A percentile compares a stretch with the other conserved stretches of the same genome.
phyloP scores from a whole-genome alignment of 2,113 vertebrate genomes.

The Entelurus aequoreus region DNA sequence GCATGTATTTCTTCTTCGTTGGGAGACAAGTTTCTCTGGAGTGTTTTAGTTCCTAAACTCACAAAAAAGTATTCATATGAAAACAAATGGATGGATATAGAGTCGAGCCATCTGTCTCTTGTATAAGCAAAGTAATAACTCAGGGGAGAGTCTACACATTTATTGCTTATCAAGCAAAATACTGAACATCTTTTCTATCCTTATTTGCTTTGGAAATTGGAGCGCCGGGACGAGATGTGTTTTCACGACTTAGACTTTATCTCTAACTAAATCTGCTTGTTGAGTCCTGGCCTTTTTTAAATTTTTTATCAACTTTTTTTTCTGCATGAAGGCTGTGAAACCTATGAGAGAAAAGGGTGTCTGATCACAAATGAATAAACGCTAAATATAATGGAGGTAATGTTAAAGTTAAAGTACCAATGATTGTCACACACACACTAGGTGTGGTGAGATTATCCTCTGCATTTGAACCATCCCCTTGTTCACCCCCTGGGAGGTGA shows the following conservation, averaged over 20 bases:
- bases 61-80: not conserved
- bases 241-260: slow-evolving; percentile 18
- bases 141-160: not conserved
- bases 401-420: too few relatives aligned
- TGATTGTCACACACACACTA: too few relatives aligned
- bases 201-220: slow-evolving; percentile 14
- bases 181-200: slow-evolving; percentile 1
- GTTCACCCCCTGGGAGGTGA: too few relatives aligned
- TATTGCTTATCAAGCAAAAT: not conserved
- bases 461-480: too few relatives aligned
- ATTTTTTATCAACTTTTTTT: not conserved
- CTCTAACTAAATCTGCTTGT: slow-evolving; percentile 28
- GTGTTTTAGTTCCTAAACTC: not conserved
- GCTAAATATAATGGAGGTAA: too few relatives aligned
- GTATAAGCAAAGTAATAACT: not conserved
- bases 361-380: not conserved
- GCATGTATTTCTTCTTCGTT: not conserved
- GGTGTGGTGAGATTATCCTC: too few relatives aligned
- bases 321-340: not conserved
- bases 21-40: not conserved
- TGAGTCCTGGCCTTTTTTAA: slow-evolving; percentile 6
- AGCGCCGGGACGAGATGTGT: slow-evolving; percentile 11
- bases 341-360: not conserved
- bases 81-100: slow-evolving; percentile 1
- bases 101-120: slow-evolving; percentile 6